phyloP scores from a whole-genome alignment of 2,797 vertebrate genomes.

The Anguilla marmorata region DNA sequence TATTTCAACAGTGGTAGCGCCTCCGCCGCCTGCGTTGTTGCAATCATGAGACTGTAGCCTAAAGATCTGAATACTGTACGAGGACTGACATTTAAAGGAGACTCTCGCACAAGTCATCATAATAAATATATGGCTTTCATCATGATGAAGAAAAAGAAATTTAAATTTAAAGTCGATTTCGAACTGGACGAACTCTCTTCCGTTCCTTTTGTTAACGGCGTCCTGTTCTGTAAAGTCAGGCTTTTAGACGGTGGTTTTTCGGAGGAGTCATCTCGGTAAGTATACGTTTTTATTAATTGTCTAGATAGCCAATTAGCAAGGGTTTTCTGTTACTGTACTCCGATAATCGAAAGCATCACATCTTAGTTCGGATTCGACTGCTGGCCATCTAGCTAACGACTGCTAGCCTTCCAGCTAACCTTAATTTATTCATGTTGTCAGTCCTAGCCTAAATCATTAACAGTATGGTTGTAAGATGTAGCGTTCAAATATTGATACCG shows the following conservation, averaged over 20 bases:
- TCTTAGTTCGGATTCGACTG: neutral
- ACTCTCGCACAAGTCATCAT: neutral
- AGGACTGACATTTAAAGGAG: slow-evolving; percentile 28
- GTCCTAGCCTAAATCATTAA: neutral
- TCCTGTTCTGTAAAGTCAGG: slow-evolving; percentile 95
- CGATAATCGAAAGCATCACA: neutral
- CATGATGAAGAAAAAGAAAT: slow-evolving; percentile 98
- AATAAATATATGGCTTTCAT: slow-evolving; percentile 76
- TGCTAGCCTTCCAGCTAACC: neutral
- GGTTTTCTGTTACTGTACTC: neutral
- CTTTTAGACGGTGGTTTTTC: slow-evolving; percentile 92
- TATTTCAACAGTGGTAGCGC: slow-evolving; percentile 10
- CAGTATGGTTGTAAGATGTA: neutral
- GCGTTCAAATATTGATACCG: neutral
- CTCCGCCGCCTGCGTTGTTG: slow-evolving; percentile 15
- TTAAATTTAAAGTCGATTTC: slow-evolving; percentile 95
- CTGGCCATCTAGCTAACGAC: neutral
- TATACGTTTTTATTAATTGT: neutral
- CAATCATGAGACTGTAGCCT: slow-evolving; percentile 13
- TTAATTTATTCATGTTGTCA: neutral
- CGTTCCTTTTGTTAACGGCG: slow-evolving; percentile 93
- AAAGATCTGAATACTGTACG: neutral
- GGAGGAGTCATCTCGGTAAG: slow-evolving; percentile 90
- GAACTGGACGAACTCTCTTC: slow-evolving; percentile 94
- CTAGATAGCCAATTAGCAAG: neutral